Base-by-base conservation (phyloP, 2,888 invertebrate species). In the Calameuta pallipes region DNA sequence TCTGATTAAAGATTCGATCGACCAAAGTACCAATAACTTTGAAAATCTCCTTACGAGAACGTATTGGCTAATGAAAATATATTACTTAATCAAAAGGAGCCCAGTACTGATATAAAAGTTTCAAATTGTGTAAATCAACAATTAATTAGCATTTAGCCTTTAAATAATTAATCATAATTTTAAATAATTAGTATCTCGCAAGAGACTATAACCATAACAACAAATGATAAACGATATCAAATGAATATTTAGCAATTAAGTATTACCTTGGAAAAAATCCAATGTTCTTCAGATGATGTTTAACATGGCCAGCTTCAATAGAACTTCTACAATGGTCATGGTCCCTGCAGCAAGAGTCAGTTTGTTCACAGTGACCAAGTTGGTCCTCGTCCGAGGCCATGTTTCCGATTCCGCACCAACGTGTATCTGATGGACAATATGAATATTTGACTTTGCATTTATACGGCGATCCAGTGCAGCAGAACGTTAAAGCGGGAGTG, bases 371-470 rank as follows among this genome's bases (percentile, higher is more conserved):
- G 23, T 93, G 86, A 1, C 96, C 96, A n/a, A 96, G 89, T 83
- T 95, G 94, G 2, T 93, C 91, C 30, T 93, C 91, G 6, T 92
- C 92, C 13, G 92, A 91, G 0, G 95, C 94, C 0, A 93, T 92
- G 83, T 94, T 94, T 0, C 96, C 96, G 76, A 93, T 93, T 0
- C 96, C 96, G 85, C 96, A 96, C 96, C 96, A 96, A 15, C 94
- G 93, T 0, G 96, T 96, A 12, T 96, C 96, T 94, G 56, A 6
- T 6, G 23, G 23, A 23, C 56, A 56, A 56, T 56, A 9, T 56
- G 56, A 56, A 33, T 71, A 33, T 30, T 71, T 71, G 12, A 33
- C 11, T 30, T 15, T 30, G 3, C 71, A 71, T 71, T 71, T 71
- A 31, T 31, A 71, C 31, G 31, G 4, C 71, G 31, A n/a, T 30